Percentiles rank a stretch among this genome's conserved stretches.
Evolutionary conservation across 2,113 vertebrate species (phyloP).

Genomic region (Rhodinocichla rosea): DNA sequence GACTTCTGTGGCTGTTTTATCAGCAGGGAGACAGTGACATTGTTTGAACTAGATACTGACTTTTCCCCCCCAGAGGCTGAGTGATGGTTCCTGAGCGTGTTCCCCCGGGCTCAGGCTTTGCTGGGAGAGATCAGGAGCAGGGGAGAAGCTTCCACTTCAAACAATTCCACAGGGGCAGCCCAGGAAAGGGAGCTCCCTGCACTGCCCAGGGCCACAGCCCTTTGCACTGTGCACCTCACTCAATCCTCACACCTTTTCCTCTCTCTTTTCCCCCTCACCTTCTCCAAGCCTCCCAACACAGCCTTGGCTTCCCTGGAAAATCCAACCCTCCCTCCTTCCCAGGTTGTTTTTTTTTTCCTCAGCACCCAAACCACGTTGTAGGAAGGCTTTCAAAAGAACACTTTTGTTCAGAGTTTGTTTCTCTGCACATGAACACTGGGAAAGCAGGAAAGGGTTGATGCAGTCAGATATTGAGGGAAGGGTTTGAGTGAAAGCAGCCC

Average conservation of each 20-base stretch:
- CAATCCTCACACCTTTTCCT: background rate
- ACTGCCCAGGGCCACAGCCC: background rate
- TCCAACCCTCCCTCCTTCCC: background rate
- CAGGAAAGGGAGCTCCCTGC: background rate
- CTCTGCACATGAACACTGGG: background rate
- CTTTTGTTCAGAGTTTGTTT: background rate
- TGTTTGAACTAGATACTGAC: slow-evolving; percentile 13
- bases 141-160: background rate
- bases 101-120: background rate
- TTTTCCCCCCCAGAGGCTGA: background rate
- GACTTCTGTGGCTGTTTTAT: slow-evolving; percentile 31
- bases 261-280: background rate
- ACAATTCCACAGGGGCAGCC: background rate
- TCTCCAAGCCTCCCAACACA: background rate
- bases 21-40: slow-evolving; percentile 3
- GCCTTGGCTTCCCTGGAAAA: background rate
- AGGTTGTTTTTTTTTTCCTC: background rate
- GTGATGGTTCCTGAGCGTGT: background rate
- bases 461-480: background rate
- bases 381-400: background rate
- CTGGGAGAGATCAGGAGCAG: background rate
- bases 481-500: background rate
- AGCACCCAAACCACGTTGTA: background rate
- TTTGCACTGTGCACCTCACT: background rate
- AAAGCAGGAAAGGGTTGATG: background rate